These are phyloP conservation scores for Microplitis manilae DNA, from an alignment of 2,888 invertebrate species.

Conservation along the genomic window DNA sequence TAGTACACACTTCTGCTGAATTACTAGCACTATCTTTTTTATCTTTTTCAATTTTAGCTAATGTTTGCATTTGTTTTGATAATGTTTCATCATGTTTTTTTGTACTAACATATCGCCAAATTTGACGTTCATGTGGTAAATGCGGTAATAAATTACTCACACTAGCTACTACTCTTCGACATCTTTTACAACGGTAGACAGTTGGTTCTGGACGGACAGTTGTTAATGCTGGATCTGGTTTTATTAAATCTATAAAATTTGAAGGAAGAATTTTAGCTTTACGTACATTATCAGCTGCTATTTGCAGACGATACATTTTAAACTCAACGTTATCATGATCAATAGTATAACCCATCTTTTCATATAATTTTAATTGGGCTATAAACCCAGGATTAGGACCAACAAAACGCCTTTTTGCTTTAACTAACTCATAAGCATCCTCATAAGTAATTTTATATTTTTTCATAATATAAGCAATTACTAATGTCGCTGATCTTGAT, in stretches of 20 bases:
- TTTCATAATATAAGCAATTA: constrained; percentile 91
- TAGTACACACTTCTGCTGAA: constrained; percentile 75
- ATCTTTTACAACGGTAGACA: constrained; percentile 88
- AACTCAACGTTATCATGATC: constrained; percentile 83
- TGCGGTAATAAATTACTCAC: constrained; percentile 87
- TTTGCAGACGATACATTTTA: constrained; percentile 81
- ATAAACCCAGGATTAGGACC: constrained; percentile 88
- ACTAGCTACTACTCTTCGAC: constrained; percentile 86
- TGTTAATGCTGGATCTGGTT: constrained; percentile 84
- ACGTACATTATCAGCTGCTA: constrained; percentile 86
- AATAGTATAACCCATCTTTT: constrained; percentile 83
- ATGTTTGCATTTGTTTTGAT: constrained; percentile 24
- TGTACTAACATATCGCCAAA: constrained; percentile 72
- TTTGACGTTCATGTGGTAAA: constrained; percentile 73
- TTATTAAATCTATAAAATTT: constrained; percentile 82
- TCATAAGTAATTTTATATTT: constrained; percentile 82
- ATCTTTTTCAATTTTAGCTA: constrained; percentile 36
- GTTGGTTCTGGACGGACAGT: constrained; percentile 86
- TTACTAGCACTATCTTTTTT: constrained; percentile 46
- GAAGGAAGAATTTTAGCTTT: constrained; percentile 90
- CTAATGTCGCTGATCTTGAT: constrained; percentile 90
- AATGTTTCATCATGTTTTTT: constrained; percentile 59
- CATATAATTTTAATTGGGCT: constrained; percentile 84
- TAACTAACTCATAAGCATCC: constrained; percentile 81
- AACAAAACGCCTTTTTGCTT: constrained; percentile 80